Conservation (phyloP, 2,797 vertebrate genomes). For the Sebastes kiyomatsui region DNA sequence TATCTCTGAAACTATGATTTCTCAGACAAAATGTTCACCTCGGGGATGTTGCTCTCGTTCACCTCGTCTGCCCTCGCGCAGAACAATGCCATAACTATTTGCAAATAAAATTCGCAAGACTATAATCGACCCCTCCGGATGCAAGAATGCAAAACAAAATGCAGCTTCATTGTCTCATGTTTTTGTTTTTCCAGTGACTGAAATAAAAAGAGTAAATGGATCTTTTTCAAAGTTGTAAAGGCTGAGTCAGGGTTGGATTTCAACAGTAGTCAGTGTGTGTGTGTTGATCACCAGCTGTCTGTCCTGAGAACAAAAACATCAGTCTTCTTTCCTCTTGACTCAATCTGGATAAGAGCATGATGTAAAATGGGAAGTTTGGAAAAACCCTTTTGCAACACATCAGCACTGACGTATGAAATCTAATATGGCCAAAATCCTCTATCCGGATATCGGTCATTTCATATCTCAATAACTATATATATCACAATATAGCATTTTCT, state of each 20-base stretch:
- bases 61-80: neutral
- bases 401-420: neutral
- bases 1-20: neutral
- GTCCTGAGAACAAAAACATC: neutral
- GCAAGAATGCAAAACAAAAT: neutral
- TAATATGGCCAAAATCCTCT: neutral
- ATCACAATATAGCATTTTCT: too few relatives aligned
- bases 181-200: neutral
- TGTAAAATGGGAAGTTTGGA: constrained; percentile 61
- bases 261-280: neutral
- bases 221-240: neutral
- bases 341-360: neutral
- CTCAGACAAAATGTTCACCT: neutral
- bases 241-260: neutral
- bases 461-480: too few relatives aligned
- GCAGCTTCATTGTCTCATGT: neutral
- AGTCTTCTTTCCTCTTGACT: constrained; percentile 3
- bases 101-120: neutral
- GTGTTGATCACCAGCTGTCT: neutral
- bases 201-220: neutral
- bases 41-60: neutral
- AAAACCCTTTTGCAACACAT: constrained; percentile 30
- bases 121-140: neutral
- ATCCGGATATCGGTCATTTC: too few relatives aligned
- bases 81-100: neutral